Conservation (phyloP, 2,797 vertebrate genomes). For the Bovichtus variegatus region DNA sequence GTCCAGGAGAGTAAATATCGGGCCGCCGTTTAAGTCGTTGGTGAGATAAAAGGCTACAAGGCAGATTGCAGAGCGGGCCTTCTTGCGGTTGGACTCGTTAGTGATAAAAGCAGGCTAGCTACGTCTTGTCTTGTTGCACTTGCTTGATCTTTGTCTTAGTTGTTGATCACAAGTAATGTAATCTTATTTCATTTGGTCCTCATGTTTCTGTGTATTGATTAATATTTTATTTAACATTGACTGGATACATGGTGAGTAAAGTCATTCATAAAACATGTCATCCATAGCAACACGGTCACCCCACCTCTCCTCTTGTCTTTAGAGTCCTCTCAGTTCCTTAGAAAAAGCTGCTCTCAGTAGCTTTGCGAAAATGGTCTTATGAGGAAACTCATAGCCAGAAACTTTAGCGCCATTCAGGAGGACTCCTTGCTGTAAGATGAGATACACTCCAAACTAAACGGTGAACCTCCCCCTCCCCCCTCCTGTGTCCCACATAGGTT, state of each 20-base stretch:
- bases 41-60: no score
- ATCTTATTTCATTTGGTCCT: no score
- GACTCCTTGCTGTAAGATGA: not conserved
- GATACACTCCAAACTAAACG: not conserved
- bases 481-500: not conserved
- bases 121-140: no score
- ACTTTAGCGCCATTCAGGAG: not conserved
- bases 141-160: no score
- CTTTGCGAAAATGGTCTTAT: not conserved
- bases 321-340: not conserved
- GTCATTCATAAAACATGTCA: no score
- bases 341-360: not conserved
- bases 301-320: not conserved
- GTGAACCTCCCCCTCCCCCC: conserved; percentile 4
- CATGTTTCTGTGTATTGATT: no score
- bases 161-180: no score
- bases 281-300: not conserved
- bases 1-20: no score
- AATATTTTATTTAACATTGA: not conserved
- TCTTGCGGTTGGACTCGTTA: no score
- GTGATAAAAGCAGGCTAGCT: no score
- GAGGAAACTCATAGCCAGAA: not conserved
- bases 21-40: no score
- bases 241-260: not conserved
- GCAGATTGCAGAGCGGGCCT: no score